These are phyloP conservation scores for Gari tellinella DNA, from an alignment of 2,888 invertebrate genomes.

Conservation along the genomic window DNA sequence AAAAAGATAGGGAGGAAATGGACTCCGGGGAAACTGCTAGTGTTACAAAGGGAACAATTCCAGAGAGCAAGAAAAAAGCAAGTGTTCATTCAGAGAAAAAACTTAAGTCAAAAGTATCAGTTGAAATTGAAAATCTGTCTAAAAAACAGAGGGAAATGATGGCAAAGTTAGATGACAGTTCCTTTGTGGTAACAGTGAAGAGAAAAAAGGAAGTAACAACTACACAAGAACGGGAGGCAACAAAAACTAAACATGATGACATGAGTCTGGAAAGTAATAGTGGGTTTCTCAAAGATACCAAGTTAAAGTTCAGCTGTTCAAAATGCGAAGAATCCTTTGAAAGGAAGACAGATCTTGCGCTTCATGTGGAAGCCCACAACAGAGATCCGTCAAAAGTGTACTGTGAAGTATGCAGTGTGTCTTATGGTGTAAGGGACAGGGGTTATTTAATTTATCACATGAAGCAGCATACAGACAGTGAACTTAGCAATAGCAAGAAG, in stretches of 20 bases:
- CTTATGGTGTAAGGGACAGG: slow-evolving; percentile 39
- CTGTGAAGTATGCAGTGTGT: slow-evolving; percentile 49
- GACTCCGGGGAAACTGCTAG: neutral
- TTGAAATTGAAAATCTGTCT: slow-evolving; percentile 11
- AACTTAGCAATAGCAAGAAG: slow-evolving; percentile 17
- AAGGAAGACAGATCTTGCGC: slow-evolving; percentile 35
- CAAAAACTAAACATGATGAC: slow-evolving; percentile 18
- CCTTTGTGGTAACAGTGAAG: neutral
- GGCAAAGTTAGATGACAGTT: neutral
- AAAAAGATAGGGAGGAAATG: slow-evolving; percentile 23
- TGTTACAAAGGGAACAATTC: neutral
- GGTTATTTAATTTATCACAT: slow-evolving; percentile 56
- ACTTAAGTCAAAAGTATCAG: neutral
- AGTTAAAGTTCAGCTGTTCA: slow-evolving; percentile 43
- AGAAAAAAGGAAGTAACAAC: neutral
- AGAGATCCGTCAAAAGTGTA: slow-evolving; percentile 39
- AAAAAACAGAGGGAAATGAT: no score
- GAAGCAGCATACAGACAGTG: slow-evolving; percentile 44
- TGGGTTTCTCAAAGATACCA: neutral
- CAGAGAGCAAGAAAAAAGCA: neutral
- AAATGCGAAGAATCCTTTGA: slow-evolving; percentile 46
- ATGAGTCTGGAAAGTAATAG: neutral
- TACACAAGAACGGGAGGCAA: neutral
- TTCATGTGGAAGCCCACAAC: slow-evolving; percentile 38
- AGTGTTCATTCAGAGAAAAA: neutral